Conservation (phyloP, 2,797 vertebrate genomes). For the Pyrocephalus nanus region DNA sequence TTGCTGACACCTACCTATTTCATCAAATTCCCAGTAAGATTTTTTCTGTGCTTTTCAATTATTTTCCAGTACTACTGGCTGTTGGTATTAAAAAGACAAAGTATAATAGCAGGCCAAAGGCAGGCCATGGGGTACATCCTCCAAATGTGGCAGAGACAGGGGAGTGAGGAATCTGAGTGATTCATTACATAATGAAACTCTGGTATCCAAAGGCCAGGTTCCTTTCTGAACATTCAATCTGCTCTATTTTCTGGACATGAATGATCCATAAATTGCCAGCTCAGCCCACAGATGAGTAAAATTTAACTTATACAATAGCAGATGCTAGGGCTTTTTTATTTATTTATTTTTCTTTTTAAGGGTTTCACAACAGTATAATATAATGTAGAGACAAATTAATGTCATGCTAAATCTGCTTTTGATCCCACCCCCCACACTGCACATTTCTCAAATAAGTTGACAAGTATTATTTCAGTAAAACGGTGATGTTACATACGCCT, state of each 20-base stretch:
- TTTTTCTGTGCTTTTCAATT: background rate
- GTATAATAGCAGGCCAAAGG: background rate
- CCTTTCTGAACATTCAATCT: background rate
- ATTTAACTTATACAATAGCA: slow-evolving; percentile 42
- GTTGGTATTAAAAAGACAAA: background rate
- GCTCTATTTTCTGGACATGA: background rate
- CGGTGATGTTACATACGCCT: slow-evolving; percentile 27
- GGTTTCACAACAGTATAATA: slow-evolving; percentile 8
- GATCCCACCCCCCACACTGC: background rate
- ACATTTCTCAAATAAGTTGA: slow-evolving; percentile 44
- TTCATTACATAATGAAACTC: background rate
- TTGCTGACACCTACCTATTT: background rate
- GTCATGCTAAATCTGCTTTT: slow-evolving; percentile 49
- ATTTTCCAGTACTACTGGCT: background rate
- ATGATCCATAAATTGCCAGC: slow-evolving; percentile 2
- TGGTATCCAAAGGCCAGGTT: background rate
- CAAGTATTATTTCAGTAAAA: slow-evolving; percentile 17
- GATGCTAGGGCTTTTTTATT: background rate
- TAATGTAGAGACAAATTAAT: slow-evolving; percentile 29
- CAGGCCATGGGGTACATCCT: fast-evolving
- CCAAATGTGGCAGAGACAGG: background rate
- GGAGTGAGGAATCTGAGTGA: background rate
- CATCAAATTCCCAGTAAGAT: background rate
- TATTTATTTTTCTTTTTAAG: background rate
- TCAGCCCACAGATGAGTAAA: slow-evolving; percentile 36